Percentiles rank a stretch among this genome's conserved stretches.
These are phyloP conservation scores for Drosophila persimilis DNA, from an alignment of 1,140 invertebrate species.

Conservation along the genomic window DNA sequence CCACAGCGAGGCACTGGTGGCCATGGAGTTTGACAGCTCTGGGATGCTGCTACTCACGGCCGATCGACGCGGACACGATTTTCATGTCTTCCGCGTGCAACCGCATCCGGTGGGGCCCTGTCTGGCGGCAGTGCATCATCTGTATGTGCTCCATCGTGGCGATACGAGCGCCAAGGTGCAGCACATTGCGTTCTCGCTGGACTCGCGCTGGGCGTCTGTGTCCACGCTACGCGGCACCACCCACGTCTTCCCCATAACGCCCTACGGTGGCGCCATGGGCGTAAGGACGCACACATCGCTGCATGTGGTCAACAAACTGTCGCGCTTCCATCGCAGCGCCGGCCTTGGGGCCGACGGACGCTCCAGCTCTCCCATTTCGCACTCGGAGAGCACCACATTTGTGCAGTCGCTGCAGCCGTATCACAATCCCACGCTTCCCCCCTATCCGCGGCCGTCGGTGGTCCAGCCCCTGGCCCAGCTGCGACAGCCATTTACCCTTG, in stretches of 20 bases:
- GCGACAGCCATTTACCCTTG: slow-evolving; percentile 88
- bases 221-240: slow-evolving; percentile 97
- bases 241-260: slow-evolving; percentile 98
- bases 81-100: slow-evolving; percentile 97
- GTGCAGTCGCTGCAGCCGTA: slow-evolving; percentile 86
- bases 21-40: slow-evolving; percentile 95
- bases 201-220: slow-evolving; percentile 97
- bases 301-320: slow-evolving; percentile 97
- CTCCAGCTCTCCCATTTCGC: slow-evolving; percentile 90
- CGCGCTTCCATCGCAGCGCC: slow-evolving; percentile 97
- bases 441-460: slow-evolving; percentile 93
- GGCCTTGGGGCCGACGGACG: slow-evolving; percentile 91
- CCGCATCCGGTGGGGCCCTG: slow-evolving; percentile 95
- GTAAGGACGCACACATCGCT: slow-evolving; percentile 96
- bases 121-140: slow-evolving; percentile 96
- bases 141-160: slow-evolving; percentile 96
- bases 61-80: slow-evolving; percentile 96
- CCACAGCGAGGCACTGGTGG: slow-evolving; percentile 95
- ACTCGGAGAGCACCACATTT: slow-evolving; percentile 84
- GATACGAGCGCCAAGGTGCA: slow-evolving; percentile 93
- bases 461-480: slow-evolving; percentile 93
- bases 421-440: slow-evolving; percentile 94
- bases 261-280: slow-evolving; percentile 96
- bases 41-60: slow-evolving; percentile 96
- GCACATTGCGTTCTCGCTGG: slow-evolving; percentile 94